phyloP scores from a whole-genome alignment of 2,113 vertebrate genomes.

The Salminus brasiliensis region DNA sequence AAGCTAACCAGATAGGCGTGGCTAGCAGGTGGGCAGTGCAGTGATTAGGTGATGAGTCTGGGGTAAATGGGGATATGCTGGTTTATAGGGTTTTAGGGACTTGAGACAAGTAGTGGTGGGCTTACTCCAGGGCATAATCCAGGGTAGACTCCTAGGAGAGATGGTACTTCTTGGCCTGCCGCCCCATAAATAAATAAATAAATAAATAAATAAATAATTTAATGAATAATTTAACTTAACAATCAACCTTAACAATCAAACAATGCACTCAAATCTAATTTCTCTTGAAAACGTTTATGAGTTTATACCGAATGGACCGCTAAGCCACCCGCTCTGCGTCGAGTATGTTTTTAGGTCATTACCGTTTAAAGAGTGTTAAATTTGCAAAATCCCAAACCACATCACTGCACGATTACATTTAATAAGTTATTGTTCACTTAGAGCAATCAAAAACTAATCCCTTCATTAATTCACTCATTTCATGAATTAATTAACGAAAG shows the following conservation, averaged over 20 bases:
- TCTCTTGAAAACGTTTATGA: constrained; percentile 54
- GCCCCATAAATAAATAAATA: neutral
- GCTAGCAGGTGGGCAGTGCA: too few species aligned
- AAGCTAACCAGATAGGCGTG: too few species aligned
- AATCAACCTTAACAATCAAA: constrained; percentile 52
- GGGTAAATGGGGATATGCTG: too few species aligned
- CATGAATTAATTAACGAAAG: constrained; percentile 25
- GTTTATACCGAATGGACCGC: constrained; percentile 53
- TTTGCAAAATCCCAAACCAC: neutral
- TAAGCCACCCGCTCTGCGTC: constrained; percentile 34
- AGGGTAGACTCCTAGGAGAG: too few species aligned
- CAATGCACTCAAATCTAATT: constrained; percentile 31
- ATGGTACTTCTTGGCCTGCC: too few species aligned
- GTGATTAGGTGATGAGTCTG: too few species aligned
- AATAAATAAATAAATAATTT: neutral
- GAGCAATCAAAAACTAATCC: constrained; percentile 7
- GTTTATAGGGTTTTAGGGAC: too few species aligned
- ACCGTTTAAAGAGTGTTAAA: constrained; percentile 20
- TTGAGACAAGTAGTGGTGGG: too few species aligned
- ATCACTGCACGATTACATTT: constrained; percentile 12
- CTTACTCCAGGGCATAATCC: too few species aligned
- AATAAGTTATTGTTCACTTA: constrained; percentile 15
- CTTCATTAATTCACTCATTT: constrained; percentile 8
- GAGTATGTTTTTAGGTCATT: constrained; percentile 44
- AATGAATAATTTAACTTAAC: neutral